phyloP scores from a whole-genome alignment of 1,140 invertebrate genomes.

The Caenorhabditis inopinata region DNA sequence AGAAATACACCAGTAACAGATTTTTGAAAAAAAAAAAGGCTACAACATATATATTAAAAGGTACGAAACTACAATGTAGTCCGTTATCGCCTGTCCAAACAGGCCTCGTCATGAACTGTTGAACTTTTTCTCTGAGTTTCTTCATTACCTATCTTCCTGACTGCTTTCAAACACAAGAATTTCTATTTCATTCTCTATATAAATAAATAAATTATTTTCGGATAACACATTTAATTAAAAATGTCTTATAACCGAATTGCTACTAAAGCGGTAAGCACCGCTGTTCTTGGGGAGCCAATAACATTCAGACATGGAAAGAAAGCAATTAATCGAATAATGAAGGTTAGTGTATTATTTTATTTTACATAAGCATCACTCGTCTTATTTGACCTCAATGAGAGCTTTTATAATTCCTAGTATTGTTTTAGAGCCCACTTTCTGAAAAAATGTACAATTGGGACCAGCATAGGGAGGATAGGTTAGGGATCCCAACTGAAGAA shows the following conservation, averaged over 20 bases:
- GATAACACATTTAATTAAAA: neutral
- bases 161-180: neutral
- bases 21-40: neutral
- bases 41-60: conserved; percentile 1
- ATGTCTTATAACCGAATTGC: conserved; percentile 10
- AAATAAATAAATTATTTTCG: neutral
- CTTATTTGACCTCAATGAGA: no score
- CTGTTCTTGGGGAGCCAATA: conserved; percentile 26
- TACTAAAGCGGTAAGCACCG: neutral
- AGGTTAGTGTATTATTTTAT: conserved; percentile 16
- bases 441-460: conserved; percentile 46
- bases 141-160: neutral
- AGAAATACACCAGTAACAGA: neutral
- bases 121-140: neutral
- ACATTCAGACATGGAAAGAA: conserved; percentile 28
- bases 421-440: conserved; percentile 41
- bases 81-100: neutral
- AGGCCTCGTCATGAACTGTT: neutral
- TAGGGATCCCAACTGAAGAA: conserved; percentile 50
- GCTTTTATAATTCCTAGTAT: no score
- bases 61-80: conserved; percentile 10
- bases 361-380: no score
- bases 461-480: neutral
- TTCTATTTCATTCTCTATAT: neutral
- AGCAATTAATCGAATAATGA: conserved; percentile 45